Base-by-base conservation (phyloP, 2,888 invertebrate species). In the Galerucella pusilla region DNA sequence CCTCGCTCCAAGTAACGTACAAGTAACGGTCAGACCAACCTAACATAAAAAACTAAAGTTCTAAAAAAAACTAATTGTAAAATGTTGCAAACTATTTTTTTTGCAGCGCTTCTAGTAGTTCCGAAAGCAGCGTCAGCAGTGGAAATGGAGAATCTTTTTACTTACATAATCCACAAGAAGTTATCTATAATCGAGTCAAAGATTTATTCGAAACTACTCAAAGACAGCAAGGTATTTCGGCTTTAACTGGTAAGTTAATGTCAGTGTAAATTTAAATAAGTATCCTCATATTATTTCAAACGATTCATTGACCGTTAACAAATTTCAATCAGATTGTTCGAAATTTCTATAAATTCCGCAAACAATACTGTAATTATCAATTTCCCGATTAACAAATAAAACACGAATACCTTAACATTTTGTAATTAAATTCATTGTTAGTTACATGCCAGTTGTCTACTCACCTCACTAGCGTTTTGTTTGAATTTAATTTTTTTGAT, bases 161-260 rank as follows among this genome's bases (percentile, higher is more conserved):
- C 86, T 90, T 97, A 69, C 96, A 96, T 88, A 93, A 93, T 84
- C 94, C 94, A 0, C 93, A 94, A 75, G 94, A 94, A 81, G 89
- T 95, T 61, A 91, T 92, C 77, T 96, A 96, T 87, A 95, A 96
- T 86, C 91, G 96, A 69, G 95, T 96, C 67, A 91, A 95, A 69
- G 95, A 95, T 85, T 89, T 96, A 77, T 96, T 96, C 88, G 93
- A 93, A 85, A 89, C 80, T 69, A 83, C 79, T 46, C 83, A 83
- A 75, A 89, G 1, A 68, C 84, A 82, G 71, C 74, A 79, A 16
- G 64, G 64, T 20, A 89, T 20, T 79, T 87, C 87, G 87, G 90
- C 69, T 87, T 89, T 87, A 75, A 87, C 87, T 80, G 87, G 87
- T 87, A 81, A 81, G 80, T 42, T 20, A 20, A 20, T 20, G 20